These are phyloP conservation scores for Drosophila heteroneura DNA, from an alignment of 2,888 invertebrate species.

Conservation along the genomic window DNA sequence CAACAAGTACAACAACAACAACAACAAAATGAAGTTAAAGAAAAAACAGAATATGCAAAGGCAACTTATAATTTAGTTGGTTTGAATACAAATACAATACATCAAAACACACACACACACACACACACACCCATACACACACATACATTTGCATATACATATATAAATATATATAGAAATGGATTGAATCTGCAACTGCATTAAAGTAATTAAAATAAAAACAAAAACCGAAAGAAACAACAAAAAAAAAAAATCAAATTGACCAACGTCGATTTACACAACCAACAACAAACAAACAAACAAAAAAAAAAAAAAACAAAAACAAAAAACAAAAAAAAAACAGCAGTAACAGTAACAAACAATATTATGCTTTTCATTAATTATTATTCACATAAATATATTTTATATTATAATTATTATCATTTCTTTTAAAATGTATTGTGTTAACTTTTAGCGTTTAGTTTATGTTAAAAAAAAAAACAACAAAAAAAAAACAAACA, in stretches of 20 bases:
- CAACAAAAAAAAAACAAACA: slow-evolving; percentile 35
- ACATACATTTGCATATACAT: slow-evolving; percentile 5
- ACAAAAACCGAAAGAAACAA: slow-evolving; percentile 10
- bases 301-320: slow-evolving; percentile 10
- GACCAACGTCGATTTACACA: slow-evolving; percentile 36
- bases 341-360: slow-evolving; percentile 28
- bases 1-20: slow-evolving; percentile 11
- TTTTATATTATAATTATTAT: slow-evolving; percentile 59
- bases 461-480: slow-evolving; percentile 53
- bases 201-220: slow-evolving; percentile 39
- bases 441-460: slow-evolving; percentile 65
- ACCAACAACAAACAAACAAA: slow-evolving; percentile 19
- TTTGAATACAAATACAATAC: slow-evolving; percentile 24
- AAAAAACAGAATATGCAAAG: slow-evolving; percentile 23
- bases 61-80: slow-evolving; percentile 47
- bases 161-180: slow-evolving; percentile 21
- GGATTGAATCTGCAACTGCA: slow-evolving; percentile 57
- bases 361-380: slow-evolving; percentile 57
- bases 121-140: slow-evolving; percentile 13
- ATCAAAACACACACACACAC: slow-evolving; percentile 20
- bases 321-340: slow-evolving; percentile 20
- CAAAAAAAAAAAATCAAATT: slow-evolving; percentile 3
- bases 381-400: slow-evolving; percentile 56
- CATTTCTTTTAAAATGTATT: slow-evolving; percentile 62
- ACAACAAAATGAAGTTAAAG: slow-evolving; percentile 9